Evolutionary conservation across 92 coral and sea anemone species (phyloP), one percentile per base, ranked within the genome.

Genomic region (Porites lobata): DNA sequence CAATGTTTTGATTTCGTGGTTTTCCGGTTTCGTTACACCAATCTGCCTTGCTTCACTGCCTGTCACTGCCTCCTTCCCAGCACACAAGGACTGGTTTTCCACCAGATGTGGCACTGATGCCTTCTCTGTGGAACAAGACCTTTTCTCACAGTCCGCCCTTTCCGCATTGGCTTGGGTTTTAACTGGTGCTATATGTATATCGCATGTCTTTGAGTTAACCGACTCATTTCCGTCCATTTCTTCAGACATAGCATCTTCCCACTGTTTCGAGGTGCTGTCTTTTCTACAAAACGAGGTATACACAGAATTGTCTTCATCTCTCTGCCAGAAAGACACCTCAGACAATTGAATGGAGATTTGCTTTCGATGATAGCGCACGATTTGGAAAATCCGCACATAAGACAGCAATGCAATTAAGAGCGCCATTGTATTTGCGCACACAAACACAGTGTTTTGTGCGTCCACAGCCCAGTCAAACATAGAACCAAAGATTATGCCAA

Each of bases 381-480:
- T 84, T 84, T 74, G 87, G 20, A 84, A 84, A 50, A 84, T 84
- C 56, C 74, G 62, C 18, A 84, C 70, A 20, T 74, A 84, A 50
- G 80, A 84, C 50, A 84, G 21, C 65, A 84, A 19, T 9, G 87
- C 79, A 18, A 74, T 50, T 0, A 84, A 5, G 24, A 84, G 59
- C 57, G 87, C 87, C 17, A 84, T 64, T 15, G 80, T 73, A 24
- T 62, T 50, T 9, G 59, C 65, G 63, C 79, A 84, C 32, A 64
- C 87, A 18, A 84, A 51, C 14, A 75, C 87, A 0, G 80, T 84
- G 71, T 84, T 84, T 54, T 84, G 87, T 14, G 80, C 80, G 77
- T 84, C 80, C n/a, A 84, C 61, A 14, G 72, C 87, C 87, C 87
- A 84, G 24, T 84, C 17, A 51, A 84, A 84, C 87, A 84, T 84